Base-by-base conservation (phyloP, 1,140 invertebrate genomes). In the Frieseomelitta varia region DNA sequence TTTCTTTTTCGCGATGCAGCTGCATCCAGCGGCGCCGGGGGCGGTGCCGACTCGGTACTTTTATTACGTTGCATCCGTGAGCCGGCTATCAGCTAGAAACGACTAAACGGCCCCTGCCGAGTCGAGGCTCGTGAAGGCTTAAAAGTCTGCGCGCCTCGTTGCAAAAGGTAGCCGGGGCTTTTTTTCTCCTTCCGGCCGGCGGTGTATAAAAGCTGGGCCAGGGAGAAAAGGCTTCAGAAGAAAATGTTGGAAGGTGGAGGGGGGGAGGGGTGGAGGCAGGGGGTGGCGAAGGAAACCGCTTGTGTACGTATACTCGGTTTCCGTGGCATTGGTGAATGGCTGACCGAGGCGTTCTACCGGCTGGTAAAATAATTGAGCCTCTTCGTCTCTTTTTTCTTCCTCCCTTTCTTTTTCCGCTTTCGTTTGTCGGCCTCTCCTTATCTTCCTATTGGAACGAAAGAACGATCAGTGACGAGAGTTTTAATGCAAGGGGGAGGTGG, bases 51-150 rank as follows among this genome's bases (percentile, higher is more conserved):
- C 75, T 79, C 39, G 39, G 67, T 84, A 69, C 81, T 84, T 84
- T 84, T 84, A 78, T 84, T 84, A 68, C 81, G 81, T 79, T 84
- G 39, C 65, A 79, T 78, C 67, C 81, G 81, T 67, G 74, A 34
- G 30, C 17, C n/a, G 47, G 81, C 81, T 79, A 84, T 84, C 75
- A 84, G 67, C 75, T 61, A 78, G 34, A 84, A 84, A 71, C 81
- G 75, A 84, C 81, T 79, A 68, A 79, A 79, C 65, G 53, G 74
- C 14, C 39, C 68, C 51, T 69, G 30, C 30, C 30, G 34, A 47
- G 81, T n/a, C 81, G 75, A 55, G 67, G 55, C 74, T 78, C 65
- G 58, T 15, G 53, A 19, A 83, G 55, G 73, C 75, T 83, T 83
- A 79, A 83, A 78, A 83, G 75, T 83, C 65, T 55, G 55, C 47